Percentiles rank a stretch among this genome's conserved stretches.
phyloP scores from a whole-genome alignment of 1,140 invertebrate genomes.

The Parapsyche elsis region DNA sequence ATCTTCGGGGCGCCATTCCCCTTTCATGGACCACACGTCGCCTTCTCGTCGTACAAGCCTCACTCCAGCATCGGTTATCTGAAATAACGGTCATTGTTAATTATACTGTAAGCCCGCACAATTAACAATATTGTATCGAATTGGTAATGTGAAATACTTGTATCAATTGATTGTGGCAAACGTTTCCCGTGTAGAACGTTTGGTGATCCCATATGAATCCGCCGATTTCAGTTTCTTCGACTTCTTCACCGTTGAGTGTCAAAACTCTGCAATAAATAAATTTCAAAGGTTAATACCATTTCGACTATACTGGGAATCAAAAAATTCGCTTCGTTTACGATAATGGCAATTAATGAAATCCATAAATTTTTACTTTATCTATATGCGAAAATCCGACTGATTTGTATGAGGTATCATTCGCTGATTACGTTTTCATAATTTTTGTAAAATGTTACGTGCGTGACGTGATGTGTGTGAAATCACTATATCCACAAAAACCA shows the following conservation, averaged over 20 bases:
- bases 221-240: conserved; percentile 94
- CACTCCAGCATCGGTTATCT: conserved; percentile 74
- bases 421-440: background rate
- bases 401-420: no score
- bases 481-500: no score
- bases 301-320: background rate
- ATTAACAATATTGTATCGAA: background rate
- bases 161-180: conserved; percentile 83
- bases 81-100: conserved; percentile 53
- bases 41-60: conserved; percentile 69
- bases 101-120: no score
- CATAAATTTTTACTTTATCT: no score
- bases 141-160: conserved; percentile 74
- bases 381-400: no score
- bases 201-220: conserved; percentile 92
- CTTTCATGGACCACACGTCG: conserved; percentile 77
- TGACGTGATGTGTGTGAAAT: no score
- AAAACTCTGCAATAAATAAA: conserved; percentile 73
- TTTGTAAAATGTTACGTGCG: no score
- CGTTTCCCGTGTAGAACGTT: conserved; percentile 94
- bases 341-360: no score
- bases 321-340: background rate
- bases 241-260: conserved; percentile 91
- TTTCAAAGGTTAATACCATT: no score
- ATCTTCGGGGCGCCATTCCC: conserved; percentile 82